Percentiles rank a stretch among this genome's conserved stretches.
phyloP scores from a whole-genome alignment of 2,888 invertebrate genomes.

The Dryadula phaetusa region DNA sequence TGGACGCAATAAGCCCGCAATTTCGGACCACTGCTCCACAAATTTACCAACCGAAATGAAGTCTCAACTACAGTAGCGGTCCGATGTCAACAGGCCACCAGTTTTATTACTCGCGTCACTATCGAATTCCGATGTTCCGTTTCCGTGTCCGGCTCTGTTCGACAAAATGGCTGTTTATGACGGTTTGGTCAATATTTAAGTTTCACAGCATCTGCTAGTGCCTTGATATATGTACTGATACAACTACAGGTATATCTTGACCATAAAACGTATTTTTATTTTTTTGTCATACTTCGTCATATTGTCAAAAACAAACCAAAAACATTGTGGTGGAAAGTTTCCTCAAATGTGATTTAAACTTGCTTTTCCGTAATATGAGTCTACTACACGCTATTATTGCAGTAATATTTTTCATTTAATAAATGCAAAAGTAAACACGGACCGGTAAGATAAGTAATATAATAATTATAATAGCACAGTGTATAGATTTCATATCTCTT shows the following conservation, averaged over 20 bases:
- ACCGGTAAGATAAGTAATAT: background rate
- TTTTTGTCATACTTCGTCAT: no score
- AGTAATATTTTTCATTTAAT: background rate
- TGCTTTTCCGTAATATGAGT: no score
- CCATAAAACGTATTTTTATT: no score
- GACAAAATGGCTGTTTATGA: slow-evolving; percentile 34
- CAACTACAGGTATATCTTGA: background rate
- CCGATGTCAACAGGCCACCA: slow-evolving; percentile 73
- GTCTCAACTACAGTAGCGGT: slow-evolving; percentile 61
- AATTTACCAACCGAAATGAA: slow-evolving; percentile 81
- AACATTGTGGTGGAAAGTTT: no score
- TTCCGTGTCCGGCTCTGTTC: slow-evolving; percentile 55
- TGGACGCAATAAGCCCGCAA: slow-evolving; percentile 78
- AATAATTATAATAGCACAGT: background rate
- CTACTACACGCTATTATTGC: no score
- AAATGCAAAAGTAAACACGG: background rate
- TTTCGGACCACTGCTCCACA: slow-evolving; percentile 73
- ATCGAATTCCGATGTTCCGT: slow-evolving; percentile 70
- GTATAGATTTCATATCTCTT: background rate
- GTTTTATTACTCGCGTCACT: slow-evolving; percentile 74
- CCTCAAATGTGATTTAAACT: no score
- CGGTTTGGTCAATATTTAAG: slow-evolving; percentile 43
- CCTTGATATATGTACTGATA: background rate
- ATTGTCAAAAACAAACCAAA: no score
- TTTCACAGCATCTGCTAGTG: slow-evolving; percentile 18